Evolutionary conservation across 2,888 invertebrate genomes (phyloP), one percentile per base, ranked within the genome.

Genomic region (Clusia tigrina): DNA sequence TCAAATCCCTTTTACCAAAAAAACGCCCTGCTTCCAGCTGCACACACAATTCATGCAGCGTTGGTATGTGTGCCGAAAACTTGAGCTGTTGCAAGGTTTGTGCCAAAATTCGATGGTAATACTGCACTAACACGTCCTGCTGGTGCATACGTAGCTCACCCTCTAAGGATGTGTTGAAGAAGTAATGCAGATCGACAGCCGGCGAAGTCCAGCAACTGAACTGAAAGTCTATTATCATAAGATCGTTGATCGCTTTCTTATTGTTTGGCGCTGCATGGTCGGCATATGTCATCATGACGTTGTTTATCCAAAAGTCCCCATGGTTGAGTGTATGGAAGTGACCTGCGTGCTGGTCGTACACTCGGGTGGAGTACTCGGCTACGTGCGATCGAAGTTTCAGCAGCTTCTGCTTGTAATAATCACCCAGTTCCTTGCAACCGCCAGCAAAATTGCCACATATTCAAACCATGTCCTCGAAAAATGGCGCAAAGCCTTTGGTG

Each of bases 221-320:
- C 58, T 83, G 82, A 61, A 82, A 83, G 58, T 83, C 82, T 22
- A 82, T 77, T 10, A 83, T 58, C 10, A 81, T 62, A 63, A 78
- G 66, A 67, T 82, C 80, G 38, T 66, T 55, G 1, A 62, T 66
- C 10, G 5, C 22, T 42, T 42, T 42, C 15, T 17, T 17, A 32
- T 32, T 32, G 6, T 32, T 32, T 12, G 12, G 48, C n/a, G 62
- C 54, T 2, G 60, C 63, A 38, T 22, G n/a, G 1, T 25, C 3
- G 2, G 54, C 61, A 32, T 76, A 78, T 15, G 69, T 69, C 15
- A 79, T 66, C 80, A 83, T 79, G 6, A 79, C 72, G 53, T 83
- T 83, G 60, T 82, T 82, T 1, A 69, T 69, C 83, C 83, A 83
- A 2, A 77, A 70, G 64, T 83, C 83, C 1, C 83, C 83, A 57